Base-by-base conservation (phyloP, 1,140 invertebrate genomes). In the Ditylenchus dipsaci region DNA sequence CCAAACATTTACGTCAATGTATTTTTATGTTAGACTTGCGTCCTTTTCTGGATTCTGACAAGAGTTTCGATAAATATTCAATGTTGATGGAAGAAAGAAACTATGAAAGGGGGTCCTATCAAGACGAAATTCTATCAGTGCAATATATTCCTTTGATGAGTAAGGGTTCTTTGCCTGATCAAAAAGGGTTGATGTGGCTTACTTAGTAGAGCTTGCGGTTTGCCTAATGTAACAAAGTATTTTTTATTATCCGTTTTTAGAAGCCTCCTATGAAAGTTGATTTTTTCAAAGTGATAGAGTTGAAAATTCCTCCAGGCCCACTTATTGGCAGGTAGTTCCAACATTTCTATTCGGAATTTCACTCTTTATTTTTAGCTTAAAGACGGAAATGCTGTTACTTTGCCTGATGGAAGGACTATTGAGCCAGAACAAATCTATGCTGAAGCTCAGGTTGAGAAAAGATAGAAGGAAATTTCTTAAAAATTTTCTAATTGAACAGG, bases 241-340 rank as follows among this genome's bases (percentile, higher is more conserved):
- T 53, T 7, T 53, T 53, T 53, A 68, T 8, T 5, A 17, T 57
- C 29, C n/a, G n/a, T 71, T 53, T 17, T 53, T 1, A 67, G 33
- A 66, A 0, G 7, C 45, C 23, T 1, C 29, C 7, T 33, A 38
- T 47, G 62, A 21, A n/a, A 72, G n/a, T 70, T 26, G 1, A 38
- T 9, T 0, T 38, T 27, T 86, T 89, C n/a, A 91, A 92, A 81
- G 93, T 93, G 84, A 88, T 93, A 0, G 87, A 90, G 27, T 83
- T 86, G 15, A 90, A 91, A 0, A 87, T 96, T 0, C 88, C 89
- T 65, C 88, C 90, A 72, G 93, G n/a, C 0, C 93, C 93, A 0
- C 73, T 91, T 62, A 84, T 95, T 1, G 91, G 90, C n/a, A n/a
- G n/a, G n/a, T n/a, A n/a, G n/a, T n/a, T n/a, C n/a, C n/a, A n/a